A percentile compares a stretch with the other conserved stretches of the same genome.
These are phyloP conservation scores for Diorhabda carinulata DNA, from an alignment of 1,140 invertebrate species.

Conservation along the genomic window DNA sequence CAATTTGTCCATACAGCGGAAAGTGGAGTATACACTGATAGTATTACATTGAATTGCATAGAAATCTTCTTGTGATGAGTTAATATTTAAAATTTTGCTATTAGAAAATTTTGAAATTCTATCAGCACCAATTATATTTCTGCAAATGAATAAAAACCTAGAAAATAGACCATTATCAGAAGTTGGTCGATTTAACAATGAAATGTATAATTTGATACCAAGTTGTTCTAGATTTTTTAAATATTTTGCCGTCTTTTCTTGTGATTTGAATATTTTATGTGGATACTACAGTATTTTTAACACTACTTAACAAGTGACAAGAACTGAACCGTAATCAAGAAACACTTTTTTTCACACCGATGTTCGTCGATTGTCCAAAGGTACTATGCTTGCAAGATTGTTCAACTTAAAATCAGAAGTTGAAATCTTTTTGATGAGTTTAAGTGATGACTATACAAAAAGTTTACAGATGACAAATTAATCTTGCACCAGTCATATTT, in stretches of 20 bases:
- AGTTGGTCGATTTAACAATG: too few relatives aligned
- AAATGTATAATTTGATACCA: too few relatives aligned
- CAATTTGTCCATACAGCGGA: constrained; percentile 1
- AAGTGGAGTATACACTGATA: not conserved
- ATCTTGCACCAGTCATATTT: not conserved
- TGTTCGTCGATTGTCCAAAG: not conserved
- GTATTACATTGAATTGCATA: not conserved
- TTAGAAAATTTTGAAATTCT: too few relatives aligned
- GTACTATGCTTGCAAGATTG: not conserved
- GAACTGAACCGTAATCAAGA: not conserved
- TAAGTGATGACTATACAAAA: not conserved
- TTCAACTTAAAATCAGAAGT: not conserved
- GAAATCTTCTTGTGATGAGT: not conserved
- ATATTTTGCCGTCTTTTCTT: too few relatives aligned
- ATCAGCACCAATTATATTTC: too few relatives aligned
- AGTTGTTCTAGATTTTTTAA: too few relatives aligned
- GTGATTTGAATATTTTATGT: too few relatives aligned
- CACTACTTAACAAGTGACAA: not conserved
- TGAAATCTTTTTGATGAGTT: not conserved
- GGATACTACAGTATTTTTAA: not conserved
- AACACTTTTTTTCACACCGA: too few relatives aligned
- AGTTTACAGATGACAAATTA: not conserved
- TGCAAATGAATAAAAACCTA: too few relatives aligned
- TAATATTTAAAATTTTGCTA: too few relatives aligned
- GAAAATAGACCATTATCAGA: too few relatives aligned